Evolutionary conservation across 2,888 invertebrate species (phyloP).

Genomic region (Drosophila tanythrix): DNA sequence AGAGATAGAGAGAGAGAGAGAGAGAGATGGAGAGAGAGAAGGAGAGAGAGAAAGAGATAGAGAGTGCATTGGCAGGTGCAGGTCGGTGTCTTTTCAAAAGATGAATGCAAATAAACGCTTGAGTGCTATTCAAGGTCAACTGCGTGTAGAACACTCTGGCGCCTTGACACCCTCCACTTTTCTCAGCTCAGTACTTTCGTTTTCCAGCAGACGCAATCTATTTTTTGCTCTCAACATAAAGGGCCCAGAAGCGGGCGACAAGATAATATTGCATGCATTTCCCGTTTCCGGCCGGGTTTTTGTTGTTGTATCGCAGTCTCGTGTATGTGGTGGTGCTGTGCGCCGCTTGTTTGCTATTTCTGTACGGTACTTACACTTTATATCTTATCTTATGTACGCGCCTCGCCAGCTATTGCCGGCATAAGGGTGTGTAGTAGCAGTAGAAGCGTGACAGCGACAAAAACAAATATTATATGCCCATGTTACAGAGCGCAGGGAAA

Average conservation of each 20-base stretch:
- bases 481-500: background rate
- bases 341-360: constrained; percentile 58
- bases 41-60: background rate
- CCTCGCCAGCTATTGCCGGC: constrained; percentile 27
- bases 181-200: constrained; percentile 10
- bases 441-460: constrained; percentile 40
- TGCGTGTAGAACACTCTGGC: background rate
- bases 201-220: constrained; percentile 21
- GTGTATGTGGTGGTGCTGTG: constrained; percentile 29
- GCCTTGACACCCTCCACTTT: constrained; percentile 8
- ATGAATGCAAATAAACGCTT: constrained; percentile 21
- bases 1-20: background rate
- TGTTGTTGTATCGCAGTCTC: constrained; percentile 21
- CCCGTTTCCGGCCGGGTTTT: constrained; percentile 66
- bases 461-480: constrained; percentile 52
- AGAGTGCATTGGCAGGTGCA: constrained; percentile 42
- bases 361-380: constrained; percentile 55
- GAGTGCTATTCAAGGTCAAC: constrained; percentile 55
- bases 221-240: constrained; percentile 11
- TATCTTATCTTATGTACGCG: constrained; percentile 63
- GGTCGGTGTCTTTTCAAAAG: constrained; percentile 18
- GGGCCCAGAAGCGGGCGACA: constrained; percentile 35
- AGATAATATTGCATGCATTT: constrained; percentile 72
- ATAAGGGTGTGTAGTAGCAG: constrained; percentile 21
- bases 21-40: too few relatives aligned